Evolutionary conservation across 2,797 vertebrate species (phyloP), one percentile per base, ranked within the genome.

Genomic region (Semaprochilodus insignis): DNA sequence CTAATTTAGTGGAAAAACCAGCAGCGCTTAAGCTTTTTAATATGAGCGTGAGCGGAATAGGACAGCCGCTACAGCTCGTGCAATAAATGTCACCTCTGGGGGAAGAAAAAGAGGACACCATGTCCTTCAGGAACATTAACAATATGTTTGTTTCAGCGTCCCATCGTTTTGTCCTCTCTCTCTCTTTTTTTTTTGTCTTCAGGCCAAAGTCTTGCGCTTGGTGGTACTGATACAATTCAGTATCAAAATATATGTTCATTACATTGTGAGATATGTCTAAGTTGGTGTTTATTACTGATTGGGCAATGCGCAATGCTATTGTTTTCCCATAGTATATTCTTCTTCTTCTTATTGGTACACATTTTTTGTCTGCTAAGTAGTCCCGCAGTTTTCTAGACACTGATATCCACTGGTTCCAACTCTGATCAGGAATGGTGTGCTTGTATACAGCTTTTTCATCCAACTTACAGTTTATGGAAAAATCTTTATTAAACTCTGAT

Each of bases 1-100:
- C 89, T 94, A 91, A 94, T 96, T 95, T 95, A 94, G 92, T 95
- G 91, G 92, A 93, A 94, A 95, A 95, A 93, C 91, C 91, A 90
- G 92, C 83, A 87, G 82, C 85, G 86, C 91, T 88, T 92, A 92
- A 93, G 92, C 92, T 92, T 94, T 95, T 94, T 93, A 93, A 92
- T 92, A 90, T 91, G 86, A 89, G 84, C 80, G 83, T 85, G 88
- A 91, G 92, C 87, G 89, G 81, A 85, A 81, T 71, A 27, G 90
- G 89, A 81, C 80, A 89, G 92, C 89, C 89, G 90, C 90, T 89
- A 88, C 81, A 87, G 89, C 80, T 77, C 86, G 83, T 88, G 89
- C 88, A 85, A 91, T 87, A 91, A 90, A 91, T 92, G 88, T 90
- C 87, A 74, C 83, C 81, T 21, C 72, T 73, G 74, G 85, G 74